Evolutionary conservation across 2,888 invertebrate species (phyloP).

Genomic region (Meteorus colon): DNA sequence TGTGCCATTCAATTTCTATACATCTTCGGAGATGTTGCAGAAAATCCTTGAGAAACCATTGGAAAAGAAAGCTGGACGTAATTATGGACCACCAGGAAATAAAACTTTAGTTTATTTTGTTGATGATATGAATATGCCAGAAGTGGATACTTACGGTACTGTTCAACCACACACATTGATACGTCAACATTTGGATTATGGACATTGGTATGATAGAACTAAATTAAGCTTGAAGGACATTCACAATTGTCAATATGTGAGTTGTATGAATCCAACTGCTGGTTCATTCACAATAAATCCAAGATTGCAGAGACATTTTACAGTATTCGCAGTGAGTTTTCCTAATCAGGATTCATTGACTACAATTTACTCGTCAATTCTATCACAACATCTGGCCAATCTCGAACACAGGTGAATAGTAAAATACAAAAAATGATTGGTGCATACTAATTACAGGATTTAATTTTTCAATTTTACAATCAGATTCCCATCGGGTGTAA

Average conservation of each 20-base stretch:
- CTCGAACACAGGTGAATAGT: conserved; percentile 82
- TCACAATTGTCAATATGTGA: conserved; percentile 96
- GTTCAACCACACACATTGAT: conserved; percentile 97
- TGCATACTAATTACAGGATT: background rate
- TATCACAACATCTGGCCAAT: conserved; percentile 89
- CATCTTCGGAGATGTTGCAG: conserved; percentile 94
- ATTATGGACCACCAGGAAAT: conserved; percentile 96
- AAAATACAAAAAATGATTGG: too few species aligned
- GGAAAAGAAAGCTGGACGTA: conserved; percentile 94
- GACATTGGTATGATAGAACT: conserved; percentile 95
- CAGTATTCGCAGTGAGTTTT: conserved; percentile 89
- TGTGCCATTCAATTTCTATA: conserved; percentile 97
- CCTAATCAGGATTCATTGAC: conserved; percentile 89
- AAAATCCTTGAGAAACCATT: conserved; percentile 94
- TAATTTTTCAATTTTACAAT: background rate
- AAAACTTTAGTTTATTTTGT: conserved; percentile 95
- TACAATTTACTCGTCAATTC: conserved; percentile 91
- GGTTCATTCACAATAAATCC: conserved; percentile 98
- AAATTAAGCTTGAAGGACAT: conserved; percentile 94
- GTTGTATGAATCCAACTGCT: conserved; percentile 98
- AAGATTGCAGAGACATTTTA: conserved; percentile 91
- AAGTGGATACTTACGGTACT: conserved; percentile 92
- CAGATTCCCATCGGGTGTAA: conserved; percentile 65
- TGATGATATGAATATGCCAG: conserved; percentile 99
- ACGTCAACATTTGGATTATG: conserved; percentile 95